Conservation (phyloP, 1,140 invertebrate genomes). For the Copidosoma floridanum region DNA sequence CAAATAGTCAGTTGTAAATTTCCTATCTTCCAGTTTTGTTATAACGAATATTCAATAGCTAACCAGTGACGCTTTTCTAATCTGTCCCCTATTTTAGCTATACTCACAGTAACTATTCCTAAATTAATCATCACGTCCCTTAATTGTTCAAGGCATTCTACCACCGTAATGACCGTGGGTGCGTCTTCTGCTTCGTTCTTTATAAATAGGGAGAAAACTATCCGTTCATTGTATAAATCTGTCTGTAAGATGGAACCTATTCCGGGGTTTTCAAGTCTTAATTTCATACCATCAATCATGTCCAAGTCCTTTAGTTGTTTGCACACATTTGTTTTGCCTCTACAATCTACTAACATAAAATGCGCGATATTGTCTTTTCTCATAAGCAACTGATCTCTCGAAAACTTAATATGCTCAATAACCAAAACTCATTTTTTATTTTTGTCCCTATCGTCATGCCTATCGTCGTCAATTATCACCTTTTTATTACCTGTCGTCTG, state of each 20-base stretch:
- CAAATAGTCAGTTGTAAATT: constrained; percentile 18
- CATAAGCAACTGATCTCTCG: too few species aligned
- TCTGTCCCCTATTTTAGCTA: not conserved
- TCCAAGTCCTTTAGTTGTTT: not conserved
- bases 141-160: not conserved
- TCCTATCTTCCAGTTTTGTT: not conserved
- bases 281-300: not conserved
- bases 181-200: not conserved
- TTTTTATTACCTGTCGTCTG: too few species aligned
- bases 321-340: not conserved
- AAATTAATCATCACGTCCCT: not conserved
- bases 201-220: not conserved
- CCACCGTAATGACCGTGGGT: not conserved
- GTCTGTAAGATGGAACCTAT: not conserved
- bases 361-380: not conserved
- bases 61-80: not conserved
- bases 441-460: too few species aligned
- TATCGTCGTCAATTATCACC: too few species aligned
- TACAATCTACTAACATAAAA: not conserved
- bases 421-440: too few species aligned
- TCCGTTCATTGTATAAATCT: not conserved
- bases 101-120: not conserved
- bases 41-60: not conserved
- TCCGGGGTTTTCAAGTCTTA: not conserved
- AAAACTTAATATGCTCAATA: too few species aligned